Conservation (phyloP, 2,113 vertebrate species). For the Bos indicus region DNA sequence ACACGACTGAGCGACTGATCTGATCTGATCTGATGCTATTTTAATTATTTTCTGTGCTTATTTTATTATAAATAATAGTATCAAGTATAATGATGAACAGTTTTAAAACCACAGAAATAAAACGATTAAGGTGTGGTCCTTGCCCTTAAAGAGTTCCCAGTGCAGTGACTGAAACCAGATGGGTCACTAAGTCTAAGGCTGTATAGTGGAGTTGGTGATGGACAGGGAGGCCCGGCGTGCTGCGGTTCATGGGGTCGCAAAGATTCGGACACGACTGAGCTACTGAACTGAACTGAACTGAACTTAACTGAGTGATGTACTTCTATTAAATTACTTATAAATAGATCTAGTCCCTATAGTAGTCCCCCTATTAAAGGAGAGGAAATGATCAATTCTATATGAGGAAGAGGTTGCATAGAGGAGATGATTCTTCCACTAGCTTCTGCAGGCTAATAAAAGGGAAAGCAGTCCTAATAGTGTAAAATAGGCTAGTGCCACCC, state of each 20-base stretch:
- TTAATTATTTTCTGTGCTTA: slow-evolving; percentile 20
- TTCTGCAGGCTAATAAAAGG: background rate
- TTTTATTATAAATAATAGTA: background rate
- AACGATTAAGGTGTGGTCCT: background rate
- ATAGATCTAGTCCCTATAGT: background rate
- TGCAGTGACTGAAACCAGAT: background rate
- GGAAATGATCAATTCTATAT: background rate
- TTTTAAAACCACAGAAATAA: slow-evolving; percentile 26
- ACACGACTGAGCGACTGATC: no score
- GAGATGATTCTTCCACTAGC: background rate
- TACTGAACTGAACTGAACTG: background rate
- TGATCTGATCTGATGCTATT: background rate
- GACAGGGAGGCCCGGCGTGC: background rate
- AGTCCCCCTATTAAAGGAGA: background rate
- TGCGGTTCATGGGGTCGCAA: background rate
- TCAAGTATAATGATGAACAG: background rate
- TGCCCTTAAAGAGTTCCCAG: background rate
- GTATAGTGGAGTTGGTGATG: background rate
- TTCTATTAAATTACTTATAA: background rate
- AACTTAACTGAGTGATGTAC: background rate
- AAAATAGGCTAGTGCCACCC: background rate
- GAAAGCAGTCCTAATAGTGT: background rate
- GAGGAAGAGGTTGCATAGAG: background rate
- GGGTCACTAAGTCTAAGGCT: background rate
- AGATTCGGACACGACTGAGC: background rate